Percentiles rank a stretch among this genome's conserved stretches.
phyloP scores from a whole-genome alignment of 2,113 vertebrate genomes.

The Lampris megalopsis region DNA sequence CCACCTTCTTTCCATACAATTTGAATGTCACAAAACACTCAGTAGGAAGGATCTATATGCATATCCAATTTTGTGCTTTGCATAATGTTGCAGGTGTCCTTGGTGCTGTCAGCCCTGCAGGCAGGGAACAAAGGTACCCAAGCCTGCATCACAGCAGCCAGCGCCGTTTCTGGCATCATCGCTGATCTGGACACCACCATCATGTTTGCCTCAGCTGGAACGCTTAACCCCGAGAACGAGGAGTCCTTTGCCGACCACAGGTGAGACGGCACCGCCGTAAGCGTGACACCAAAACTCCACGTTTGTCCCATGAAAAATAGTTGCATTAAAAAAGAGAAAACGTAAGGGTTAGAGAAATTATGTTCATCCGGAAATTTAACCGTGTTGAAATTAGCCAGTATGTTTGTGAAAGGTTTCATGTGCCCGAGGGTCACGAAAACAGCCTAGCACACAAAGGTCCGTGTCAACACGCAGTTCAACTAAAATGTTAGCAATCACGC shows the following conservation, averaged over 20 bases:
- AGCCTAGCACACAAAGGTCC: neutral
- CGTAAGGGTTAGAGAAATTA: neutral
- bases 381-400: constrained; percentile 4
- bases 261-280: constrained; percentile 69
- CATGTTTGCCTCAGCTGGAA: constrained; percentile 99
- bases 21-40: constrained; percentile 3
- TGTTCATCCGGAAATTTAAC: neutral
- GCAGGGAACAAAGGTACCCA: constrained; percentile 98
- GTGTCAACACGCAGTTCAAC: too few species aligned
- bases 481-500: too few species aligned
- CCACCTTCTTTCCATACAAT: neutral
- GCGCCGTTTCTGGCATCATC: constrained; percentile 96
- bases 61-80: constrained; percentile 15
- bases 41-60: constrained; percentile 8
- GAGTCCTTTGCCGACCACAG: constrained; percentile 98
- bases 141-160: constrained; percentile 96
- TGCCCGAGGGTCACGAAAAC: neutral
- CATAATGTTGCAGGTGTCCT: constrained; percentile 87
- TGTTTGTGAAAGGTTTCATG: neutral
- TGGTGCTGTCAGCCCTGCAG: constrained; percentile 96
- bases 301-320: neutral
- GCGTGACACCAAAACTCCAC: neutral
- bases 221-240: constrained; percentile 93
- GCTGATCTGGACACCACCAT: constrained; percentile 99
- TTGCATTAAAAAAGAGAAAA: neutral